Base-by-base conservation (phyloP, 2,113 vertebrate species). In the Neodontobutis hainanensis region DNA sequence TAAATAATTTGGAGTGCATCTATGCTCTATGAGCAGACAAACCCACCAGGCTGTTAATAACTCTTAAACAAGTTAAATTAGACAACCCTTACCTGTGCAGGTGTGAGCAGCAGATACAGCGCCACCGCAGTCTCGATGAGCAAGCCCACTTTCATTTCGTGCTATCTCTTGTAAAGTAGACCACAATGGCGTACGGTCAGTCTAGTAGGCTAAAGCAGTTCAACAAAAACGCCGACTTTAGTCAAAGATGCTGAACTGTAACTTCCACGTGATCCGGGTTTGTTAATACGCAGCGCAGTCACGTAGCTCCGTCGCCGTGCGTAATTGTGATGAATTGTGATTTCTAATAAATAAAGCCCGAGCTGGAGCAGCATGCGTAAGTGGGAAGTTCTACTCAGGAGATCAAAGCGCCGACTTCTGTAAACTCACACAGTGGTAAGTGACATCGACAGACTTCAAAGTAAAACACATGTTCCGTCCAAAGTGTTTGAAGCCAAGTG, bases 71-170 rank as follows among this genome's bases (percentile, higher is more conserved):
- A 7, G 51, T 53, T 2, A 51, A 32, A 51, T 12, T 12, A 40
- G 5, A 8, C 8, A 14, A 34, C 8, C 52, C 84, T 32, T 92
- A 94, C 92, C 92, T 92, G 91, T 65, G 84, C 91, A 89, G 91
- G 92, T 90, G 89, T 83, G 78, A 91, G 73, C 71, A 86, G 89
- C 83, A 93, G 76, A 72, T 85, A 87, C 65, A 94, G 69, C 70
- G 80, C 87, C 81, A 81, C 81, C 45, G 80, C 76, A 42, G 87
- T 62, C 80, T 78, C 86, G 79, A 91, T 58, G 63, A 92, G 61
- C 51, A 81, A 75, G 43, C 71, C 60, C 57, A 89, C 65, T 68
- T 85, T 90, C 92, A 94, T 94, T 60, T 88, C 86, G 84, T 14
- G 78, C 63, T 56, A 52, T 59, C 56, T 84, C 60, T 8, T 66